phyloP scores from a whole-genome alignment of 2,113 vertebrate genomes.

The Macheiramphus alcinus region DNA sequence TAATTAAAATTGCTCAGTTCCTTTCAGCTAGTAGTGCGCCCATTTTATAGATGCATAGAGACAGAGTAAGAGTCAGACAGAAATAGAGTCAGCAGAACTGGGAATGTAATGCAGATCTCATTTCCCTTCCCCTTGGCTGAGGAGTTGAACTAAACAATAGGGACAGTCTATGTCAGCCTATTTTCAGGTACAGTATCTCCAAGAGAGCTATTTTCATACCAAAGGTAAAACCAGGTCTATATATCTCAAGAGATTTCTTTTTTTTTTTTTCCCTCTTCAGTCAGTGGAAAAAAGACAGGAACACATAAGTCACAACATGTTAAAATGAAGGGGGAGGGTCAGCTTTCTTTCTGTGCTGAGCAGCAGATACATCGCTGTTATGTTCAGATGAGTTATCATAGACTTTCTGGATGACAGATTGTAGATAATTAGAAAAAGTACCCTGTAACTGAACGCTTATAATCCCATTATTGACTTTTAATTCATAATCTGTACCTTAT shows the following conservation, averaged over 20 bases:
- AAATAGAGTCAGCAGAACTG: not conserved
- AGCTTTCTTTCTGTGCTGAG: not conserved
- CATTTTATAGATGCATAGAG: not conserved
- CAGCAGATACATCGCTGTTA: not conserved
- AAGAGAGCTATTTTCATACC: slow-evolving; percentile 25
- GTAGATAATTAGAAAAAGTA: slow-evolving; percentile 44
- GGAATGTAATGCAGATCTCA: not conserved
- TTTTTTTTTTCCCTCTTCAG: not conserved
- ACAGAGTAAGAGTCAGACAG: not conserved
- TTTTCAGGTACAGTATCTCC: slow-evolving; percentile 13
- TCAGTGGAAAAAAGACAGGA: slow-evolving; percentile 39
- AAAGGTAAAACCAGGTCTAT: slow-evolving; percentile 16
- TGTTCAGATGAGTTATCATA: not conserved
- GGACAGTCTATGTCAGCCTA: slow-evolving; percentile 13
- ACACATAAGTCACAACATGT: slow-evolving; percentile 26
- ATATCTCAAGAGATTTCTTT: not conserved
- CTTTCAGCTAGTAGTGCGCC: not conserved
- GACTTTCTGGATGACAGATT: slow-evolving; percentile 27
- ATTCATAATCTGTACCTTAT: slow-evolving; percentile 27
- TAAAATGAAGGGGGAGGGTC: slow-evolving; percentile 34
- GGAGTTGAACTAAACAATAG: slow-evolving; percentile 3
- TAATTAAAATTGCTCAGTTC: not conserved
- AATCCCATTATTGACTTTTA: slow-evolving; percentile 32
- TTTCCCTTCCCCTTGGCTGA: not conserved
- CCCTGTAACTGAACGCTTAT: not conserved